Conservation (phyloP, 30 jellyfish, hydroid and myxozoan genomes). For the Mastigias papua region DNA sequence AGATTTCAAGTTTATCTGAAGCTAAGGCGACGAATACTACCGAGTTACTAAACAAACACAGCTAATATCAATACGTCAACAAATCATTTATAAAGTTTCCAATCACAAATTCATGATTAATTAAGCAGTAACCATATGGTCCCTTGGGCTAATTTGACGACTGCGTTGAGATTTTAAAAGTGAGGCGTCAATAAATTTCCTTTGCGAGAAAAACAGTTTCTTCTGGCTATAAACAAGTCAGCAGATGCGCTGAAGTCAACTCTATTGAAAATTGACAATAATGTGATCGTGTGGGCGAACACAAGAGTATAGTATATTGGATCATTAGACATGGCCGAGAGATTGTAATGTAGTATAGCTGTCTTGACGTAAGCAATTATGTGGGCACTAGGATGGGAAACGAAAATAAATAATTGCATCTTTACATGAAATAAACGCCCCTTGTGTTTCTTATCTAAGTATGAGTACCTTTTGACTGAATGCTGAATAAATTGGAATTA, state of each 20-base stretch:
- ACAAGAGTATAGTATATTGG: too few species aligned
- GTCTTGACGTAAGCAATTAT: too few species aligned
- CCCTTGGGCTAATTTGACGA: not conserved
- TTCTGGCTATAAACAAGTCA: not conserved
- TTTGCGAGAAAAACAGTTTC: not conserved
- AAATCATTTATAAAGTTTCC: too few species aligned
- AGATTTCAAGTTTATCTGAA: not conserved
- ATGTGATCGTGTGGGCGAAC: not conserved
- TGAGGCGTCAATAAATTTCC: not conserved
- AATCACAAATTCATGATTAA: not conserved
- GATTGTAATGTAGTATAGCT: too few species aligned
- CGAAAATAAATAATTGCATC: too few species aligned
- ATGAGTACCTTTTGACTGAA: too few species aligned
- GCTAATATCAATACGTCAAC: not conserved
- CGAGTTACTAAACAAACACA: not conserved
- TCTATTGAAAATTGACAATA: not conserved
- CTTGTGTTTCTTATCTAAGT: too few species aligned
- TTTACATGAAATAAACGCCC: too few species aligned
- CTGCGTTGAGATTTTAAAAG: not conserved
- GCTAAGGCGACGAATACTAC: not conserved
- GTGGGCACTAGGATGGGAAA: too few species aligned
- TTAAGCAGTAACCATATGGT: constrained; percentile 9
- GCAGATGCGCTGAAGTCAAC: not conserved
- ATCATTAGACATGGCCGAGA: too few species aligned
- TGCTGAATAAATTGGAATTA: too few species aligned